Evolutionary conservation across 1,140 invertebrate genomes (phyloP), one percentile per base, ranked within the genome.

Genomic region (Agrypnia vestita): DNA sequence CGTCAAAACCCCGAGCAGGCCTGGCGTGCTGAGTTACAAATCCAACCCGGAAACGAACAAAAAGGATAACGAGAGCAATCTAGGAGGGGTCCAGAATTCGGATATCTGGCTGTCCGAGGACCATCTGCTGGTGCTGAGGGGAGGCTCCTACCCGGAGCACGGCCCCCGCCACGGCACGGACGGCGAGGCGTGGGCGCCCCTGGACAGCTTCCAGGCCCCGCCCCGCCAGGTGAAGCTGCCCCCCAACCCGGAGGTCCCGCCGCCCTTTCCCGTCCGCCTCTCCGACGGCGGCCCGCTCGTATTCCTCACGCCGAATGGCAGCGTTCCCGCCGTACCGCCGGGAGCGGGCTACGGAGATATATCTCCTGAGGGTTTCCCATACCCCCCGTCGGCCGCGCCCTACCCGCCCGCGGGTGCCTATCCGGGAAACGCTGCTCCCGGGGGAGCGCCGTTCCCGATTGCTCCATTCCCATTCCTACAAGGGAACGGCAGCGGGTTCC

Each of bases 101-200:
- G 96, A 97, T 80, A 96, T 97, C 81, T 97, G 96, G 95, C 88
- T 97, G 56, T 94, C 96, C 0, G 96, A 97, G 84, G 96, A 96
- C 84, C 96, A 97, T 85, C 88, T 97, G 44, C 86, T 97, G 12
- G 95, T 97, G 11, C 87, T 97, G 25, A 94, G 93, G 85, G 96
- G 96, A 25, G 96, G 95, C 13, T 88, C 86, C 47, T 93, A 93
- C 87, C 91, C 93, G 8, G 86, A 88, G 3, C 89, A 91, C 67
- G 88, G 90, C 4, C 86, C 88, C 13, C 86, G 90, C 59, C 86
- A 87, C 62, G 83, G 84, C 35, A 85, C 86, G 15, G 80, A 86
- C 25, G 59, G 75, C 11, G 87, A 87, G 44, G 88, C 89, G 11
- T 96, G 95, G 95, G 91, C 92, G 61, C 92, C 95, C 3, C 96